Evolutionary conservation across 2,113 vertebrate species (phyloP).

Genomic region (Marmota flaviventris): DNA sequence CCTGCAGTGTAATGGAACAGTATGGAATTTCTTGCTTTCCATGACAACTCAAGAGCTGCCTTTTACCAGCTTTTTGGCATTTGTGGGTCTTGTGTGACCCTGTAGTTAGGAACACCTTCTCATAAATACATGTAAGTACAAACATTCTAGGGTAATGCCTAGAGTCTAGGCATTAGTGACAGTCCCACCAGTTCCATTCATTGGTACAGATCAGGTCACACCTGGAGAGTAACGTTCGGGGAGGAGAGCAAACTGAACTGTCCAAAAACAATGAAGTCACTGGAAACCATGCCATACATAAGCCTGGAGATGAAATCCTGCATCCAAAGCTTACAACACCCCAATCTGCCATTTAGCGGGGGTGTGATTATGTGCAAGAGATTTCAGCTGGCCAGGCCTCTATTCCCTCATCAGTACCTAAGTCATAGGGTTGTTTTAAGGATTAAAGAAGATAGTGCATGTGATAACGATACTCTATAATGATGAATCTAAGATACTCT

Average conservation of each 20-base stretch:
- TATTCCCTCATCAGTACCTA: background rate
- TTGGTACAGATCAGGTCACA: background rate
- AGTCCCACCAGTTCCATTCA: background rate
- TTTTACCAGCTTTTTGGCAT: background rate
- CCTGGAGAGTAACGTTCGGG: background rate
- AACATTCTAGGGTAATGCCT: background rate
- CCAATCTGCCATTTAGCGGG: background rate
- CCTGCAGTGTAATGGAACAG: background rate
- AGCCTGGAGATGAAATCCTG: constrained; percentile 17
- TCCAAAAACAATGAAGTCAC: background rate
- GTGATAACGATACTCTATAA: background rate
- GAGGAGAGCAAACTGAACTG: background rate
- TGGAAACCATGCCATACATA: background rate
- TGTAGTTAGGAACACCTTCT: background rate
- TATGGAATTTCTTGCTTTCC: background rate
- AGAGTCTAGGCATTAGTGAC: background rate
- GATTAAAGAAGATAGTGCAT: constrained; percentile 1
- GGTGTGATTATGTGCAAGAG: background rate
- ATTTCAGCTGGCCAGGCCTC: constrained; percentile 30
- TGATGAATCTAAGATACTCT: background rate
- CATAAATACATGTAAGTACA: background rate
- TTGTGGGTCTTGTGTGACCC: background rate
- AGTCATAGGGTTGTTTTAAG: background rate
- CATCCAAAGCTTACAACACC: background rate
- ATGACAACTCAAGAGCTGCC: background rate